phyloP scores from a whole-genome alignment of 2,888 invertebrate genomes.

The Conops quadrifasciatus region DNA sequence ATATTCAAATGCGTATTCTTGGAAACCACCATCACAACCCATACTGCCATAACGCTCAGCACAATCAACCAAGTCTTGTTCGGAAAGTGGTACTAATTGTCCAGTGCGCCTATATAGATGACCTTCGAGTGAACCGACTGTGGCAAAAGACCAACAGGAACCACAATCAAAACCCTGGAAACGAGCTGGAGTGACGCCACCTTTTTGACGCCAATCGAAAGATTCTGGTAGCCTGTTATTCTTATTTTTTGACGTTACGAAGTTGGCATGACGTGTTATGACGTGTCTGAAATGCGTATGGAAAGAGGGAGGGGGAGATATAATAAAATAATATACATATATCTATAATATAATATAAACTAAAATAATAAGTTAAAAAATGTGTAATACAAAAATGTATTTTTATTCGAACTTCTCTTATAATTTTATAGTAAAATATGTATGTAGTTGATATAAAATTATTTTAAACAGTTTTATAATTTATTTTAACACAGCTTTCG shows the following conservation, averaged over 20 bases:
- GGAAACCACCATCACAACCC: slow-evolving; percentile 64
- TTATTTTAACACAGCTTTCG: no score
- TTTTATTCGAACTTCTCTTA: neutral
- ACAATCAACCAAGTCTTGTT: slow-evolving; percentile 64
- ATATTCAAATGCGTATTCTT: slow-evolving; percentile 62
- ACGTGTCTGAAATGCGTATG: slow-evolving; percentile 48
- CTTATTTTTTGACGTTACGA: slow-evolving; percentile 48
- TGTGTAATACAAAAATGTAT: neutral
- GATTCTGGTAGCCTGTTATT: slow-evolving; percentile 53
- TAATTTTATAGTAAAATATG: neutral
- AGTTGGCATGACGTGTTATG: slow-evolving; percentile 55
- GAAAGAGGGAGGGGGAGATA: neutral
- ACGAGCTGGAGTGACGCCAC: slow-evolving; percentile 60
- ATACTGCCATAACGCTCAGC: slow-evolving; percentile 58
- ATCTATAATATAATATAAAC: neutral
- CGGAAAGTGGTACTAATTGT: slow-evolving; percentile 59
- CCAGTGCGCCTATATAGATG: slow-evolving; percentile 60
- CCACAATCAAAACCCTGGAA: slow-evolving; percentile 59
- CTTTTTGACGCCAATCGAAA: slow-evolving; percentile 62
- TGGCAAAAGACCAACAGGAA: slow-evolving; percentile 61
- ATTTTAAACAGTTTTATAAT: no score
- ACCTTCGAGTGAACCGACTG: slow-evolving; percentile 59
- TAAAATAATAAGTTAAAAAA: neutral
- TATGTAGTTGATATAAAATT: no score
- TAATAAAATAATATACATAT: neutral